phyloP scores from a whole-genome alignment of 2,888 invertebrate species.

The Chalcosyrphus nemorum region DNA sequence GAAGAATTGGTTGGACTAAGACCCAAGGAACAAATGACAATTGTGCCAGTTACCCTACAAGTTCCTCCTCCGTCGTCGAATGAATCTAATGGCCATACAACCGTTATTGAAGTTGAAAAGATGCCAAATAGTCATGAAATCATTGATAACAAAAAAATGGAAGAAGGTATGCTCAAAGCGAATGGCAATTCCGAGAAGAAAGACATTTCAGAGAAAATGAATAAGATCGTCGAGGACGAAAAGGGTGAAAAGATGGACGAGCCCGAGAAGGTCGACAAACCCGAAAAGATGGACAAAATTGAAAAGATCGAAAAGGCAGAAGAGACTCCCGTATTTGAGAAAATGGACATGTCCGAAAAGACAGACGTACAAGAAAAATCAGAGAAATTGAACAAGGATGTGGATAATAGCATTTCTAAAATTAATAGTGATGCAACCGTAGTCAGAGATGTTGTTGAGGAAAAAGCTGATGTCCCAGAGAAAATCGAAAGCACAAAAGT shows the following conservation, averaged over 20 bases:
- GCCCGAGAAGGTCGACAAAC: conserved; percentile 55
- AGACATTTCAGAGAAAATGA: conserved; percentile 53
- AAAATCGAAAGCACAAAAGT: conserved; percentile 18
- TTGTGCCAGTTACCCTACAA: conserved; percentile 52
- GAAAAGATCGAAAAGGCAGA: neutral
- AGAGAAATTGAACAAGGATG: conserved; percentile 37
- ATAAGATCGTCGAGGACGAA: conserved; percentile 50
- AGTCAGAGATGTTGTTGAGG: conserved; percentile 33
- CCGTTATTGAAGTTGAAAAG: conserved; percentile 58
- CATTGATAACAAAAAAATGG: conserved; percentile 58
- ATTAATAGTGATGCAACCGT: conserved; percentile 15
- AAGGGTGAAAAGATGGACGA: conserved; percentile 55
- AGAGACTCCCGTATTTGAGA: neutral
- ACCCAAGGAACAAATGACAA: conserved; percentile 66
- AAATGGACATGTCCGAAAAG: conserved; percentile 19
- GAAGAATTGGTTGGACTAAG: conserved; percentile 79
- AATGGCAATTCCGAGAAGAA: conserved; percentile 44
- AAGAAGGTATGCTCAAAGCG: conserved; percentile 33
- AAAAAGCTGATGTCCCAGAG: conserved; percentile 3
- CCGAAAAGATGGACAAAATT: conserved; percentile 19
- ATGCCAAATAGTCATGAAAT: conserved; percentile 10
- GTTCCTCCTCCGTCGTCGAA: conserved; percentile 38
- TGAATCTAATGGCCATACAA: conserved; percentile 48
- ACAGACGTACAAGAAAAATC: conserved; percentile 11
- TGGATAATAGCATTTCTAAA: conserved; percentile 45